Conservation (phyloP, 2,797 vertebrate genomes). For the Tangara arthus region DNA sequence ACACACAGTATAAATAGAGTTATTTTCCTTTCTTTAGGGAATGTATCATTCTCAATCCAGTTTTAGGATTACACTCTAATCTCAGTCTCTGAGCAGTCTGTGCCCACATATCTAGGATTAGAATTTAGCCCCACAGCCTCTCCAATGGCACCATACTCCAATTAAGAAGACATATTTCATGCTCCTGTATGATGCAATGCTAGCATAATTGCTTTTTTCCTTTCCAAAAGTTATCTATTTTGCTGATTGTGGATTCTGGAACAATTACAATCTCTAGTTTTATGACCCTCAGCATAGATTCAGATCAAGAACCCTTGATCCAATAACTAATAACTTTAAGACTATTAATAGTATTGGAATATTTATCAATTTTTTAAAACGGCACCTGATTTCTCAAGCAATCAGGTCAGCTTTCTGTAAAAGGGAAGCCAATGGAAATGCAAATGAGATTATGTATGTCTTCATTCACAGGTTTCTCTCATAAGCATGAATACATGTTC, state of each 20-base stretch:
- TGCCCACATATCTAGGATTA: slow-evolving; percentile 51
- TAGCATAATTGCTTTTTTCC: background rate
- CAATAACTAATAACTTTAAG: background rate
- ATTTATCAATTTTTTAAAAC: background rate
- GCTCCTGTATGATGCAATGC: background rate
- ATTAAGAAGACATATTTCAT: background rate
- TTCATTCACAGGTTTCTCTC: background rate
- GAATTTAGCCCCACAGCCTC: slow-evolving; percentile 7
- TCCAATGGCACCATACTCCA: background rate
- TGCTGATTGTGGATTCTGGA: background rate
- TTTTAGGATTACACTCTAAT: slow-evolving; percentile 63
- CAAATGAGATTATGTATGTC: background rate
- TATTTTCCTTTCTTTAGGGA: slow-evolving; percentile 47
- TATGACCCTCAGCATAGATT: background rate
- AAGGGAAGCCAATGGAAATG: background rate
- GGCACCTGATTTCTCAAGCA: background rate
- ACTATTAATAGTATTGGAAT: background rate
- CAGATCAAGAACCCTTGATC: background rate
- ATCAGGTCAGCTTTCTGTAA: background rate
- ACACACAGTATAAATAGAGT: slow-evolving; percentile 18
- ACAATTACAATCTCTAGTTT: background rate
- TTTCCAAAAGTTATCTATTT: background rate
- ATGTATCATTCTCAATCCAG: slow-evolving; percentile 48
- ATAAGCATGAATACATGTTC: background rate
- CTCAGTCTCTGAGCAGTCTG: slow-evolving; percentile 39